phyloP scores from a whole-genome alignment of 2,113 vertebrate genomes.

The Todiramphus saurophagus region DNA sequence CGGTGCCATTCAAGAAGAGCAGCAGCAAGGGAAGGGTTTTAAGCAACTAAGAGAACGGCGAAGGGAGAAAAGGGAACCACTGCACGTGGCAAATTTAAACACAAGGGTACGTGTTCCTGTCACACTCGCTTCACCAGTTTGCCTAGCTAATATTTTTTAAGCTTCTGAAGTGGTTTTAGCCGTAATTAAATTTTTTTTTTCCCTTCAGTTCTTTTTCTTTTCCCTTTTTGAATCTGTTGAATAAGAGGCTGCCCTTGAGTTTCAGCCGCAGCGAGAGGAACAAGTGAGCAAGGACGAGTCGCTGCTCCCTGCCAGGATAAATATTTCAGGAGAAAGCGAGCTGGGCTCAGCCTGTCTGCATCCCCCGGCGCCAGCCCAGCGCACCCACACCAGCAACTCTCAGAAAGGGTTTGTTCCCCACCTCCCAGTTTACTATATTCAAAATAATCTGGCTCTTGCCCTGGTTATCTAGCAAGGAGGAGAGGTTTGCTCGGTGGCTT shows the following conservation, averaged over 20 bases:
- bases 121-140: not conserved
- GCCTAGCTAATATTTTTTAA: not conserved
- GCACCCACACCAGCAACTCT: not conserved
- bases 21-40: not conserved
- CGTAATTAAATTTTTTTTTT: not conserved
- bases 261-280: not conserved
- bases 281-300: not conserved
- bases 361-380: not conserved
- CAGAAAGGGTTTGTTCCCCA: not conserved
- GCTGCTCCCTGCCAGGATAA: not conserved
- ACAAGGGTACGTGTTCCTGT: accelerated
- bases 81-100: not conserved
- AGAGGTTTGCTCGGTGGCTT: not conserved
- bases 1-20: not conserved
- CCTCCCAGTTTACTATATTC: not conserved
- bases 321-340: not conserved
- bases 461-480: not conserved
- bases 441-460: not conserved
- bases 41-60: not conserved
- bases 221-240: not conserved
- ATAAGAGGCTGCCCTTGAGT: not conserved
- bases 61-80: not conserved
- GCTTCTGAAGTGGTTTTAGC: not conserved
- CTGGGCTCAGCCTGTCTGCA: not conserved
- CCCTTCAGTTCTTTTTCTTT: not conserved